These are phyloP conservation scores for Hipposideros armiger DNA, from an alignment of 2,113 vertebrate genomes.

Conservation along the genomic window DNA sequence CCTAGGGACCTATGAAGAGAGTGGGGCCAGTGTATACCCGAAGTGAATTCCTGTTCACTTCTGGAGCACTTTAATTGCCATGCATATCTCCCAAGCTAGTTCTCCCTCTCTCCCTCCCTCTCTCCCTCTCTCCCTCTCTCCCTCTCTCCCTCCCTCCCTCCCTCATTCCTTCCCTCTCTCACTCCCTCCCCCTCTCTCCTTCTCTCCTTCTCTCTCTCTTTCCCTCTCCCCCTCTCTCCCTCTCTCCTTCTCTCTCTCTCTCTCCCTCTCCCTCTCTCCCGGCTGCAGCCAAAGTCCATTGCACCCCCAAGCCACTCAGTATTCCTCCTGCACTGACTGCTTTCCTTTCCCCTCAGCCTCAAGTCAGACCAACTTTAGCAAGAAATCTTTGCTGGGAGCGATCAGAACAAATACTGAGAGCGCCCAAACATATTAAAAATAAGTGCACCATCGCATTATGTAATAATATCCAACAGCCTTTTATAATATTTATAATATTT, in stretches of 20 bases:
- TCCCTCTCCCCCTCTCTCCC: too few relatives aligned
- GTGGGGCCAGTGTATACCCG: not conserved
- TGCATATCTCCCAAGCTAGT: conserved; percentile 41
- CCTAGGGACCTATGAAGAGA: not conserved
- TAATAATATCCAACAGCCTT: conserved; percentile 64
- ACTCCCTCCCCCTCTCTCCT: too few relatives aligned
- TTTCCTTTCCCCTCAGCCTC: conserved; percentile 68
- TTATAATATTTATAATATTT: conserved; percentile 76
- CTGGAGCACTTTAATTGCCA: conserved; percentile 63
- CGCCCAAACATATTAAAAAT: conserved; percentile 89
- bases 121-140: too few relatives aligned
- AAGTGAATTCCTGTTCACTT: conserved; percentile 56
- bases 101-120: too few relatives aligned
- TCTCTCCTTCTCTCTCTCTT: too few relatives aligned
- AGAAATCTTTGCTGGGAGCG: conserved; percentile 87
- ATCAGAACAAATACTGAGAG: conserved; percentile 87
- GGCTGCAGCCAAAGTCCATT: conserved; percentile 20
- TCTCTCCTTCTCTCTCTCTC: too few relatives aligned
- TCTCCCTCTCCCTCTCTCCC: not conserved
- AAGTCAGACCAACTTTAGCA: conserved; percentile 72
- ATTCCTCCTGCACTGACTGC: conserved; percentile 62
- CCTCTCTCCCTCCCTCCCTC: too few relatives aligned
- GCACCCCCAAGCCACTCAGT: conserved; percentile 65
- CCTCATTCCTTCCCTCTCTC: too few relatives aligned
- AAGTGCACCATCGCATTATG: conserved; percentile 79